A percentile compares a stretch with the other conserved stretches of the same genome.
These are phyloP conservation scores for Drosophila elegans DNA, from an alignment of 1,140 invertebrate genomes.

Conservation along the genomic window DNA sequence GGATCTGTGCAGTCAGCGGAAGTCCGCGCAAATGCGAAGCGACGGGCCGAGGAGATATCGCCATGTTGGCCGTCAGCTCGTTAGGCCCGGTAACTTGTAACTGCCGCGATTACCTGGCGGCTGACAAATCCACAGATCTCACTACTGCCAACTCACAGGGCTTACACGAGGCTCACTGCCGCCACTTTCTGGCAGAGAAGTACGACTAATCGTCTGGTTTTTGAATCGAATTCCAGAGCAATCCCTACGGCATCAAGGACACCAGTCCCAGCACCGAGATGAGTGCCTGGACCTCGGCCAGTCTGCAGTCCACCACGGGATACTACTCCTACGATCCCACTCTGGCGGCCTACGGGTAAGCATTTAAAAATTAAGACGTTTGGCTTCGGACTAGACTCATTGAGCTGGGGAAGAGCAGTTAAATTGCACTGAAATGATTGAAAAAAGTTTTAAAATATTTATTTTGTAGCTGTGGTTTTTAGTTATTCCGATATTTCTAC, in stretches of 20 bases:
- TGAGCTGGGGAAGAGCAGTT: not conserved
- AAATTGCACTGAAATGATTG: not conserved
- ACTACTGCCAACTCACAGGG: not conserved
- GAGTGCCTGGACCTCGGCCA: conserved; percentile 94
- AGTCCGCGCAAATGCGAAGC: conserved; percentile 53
- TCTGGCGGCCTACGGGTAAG: conserved; percentile 96
- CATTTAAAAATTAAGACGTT: conserved; percentile 57
- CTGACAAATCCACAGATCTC: conserved; percentile 10
- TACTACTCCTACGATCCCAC: conserved; percentile 97
- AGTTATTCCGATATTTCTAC: no score
- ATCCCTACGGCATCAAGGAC: conserved; percentile 95
- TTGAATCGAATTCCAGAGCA: conserved; percentile 89
- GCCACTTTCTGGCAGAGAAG: not conserved
- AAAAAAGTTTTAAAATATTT: no score
- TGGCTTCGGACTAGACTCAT: conserved; percentile 1
- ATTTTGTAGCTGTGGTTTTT: not conserved
- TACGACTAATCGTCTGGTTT: not conserved
- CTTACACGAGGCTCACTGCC: conserved; percentile 46
- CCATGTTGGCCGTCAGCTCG: conserved; percentile 30
- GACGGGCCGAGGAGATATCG: conserved; percentile 50
- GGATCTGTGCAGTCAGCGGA: conserved; percentile 46
- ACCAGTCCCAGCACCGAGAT: conserved; percentile 92
- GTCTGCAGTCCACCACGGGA: conserved; percentile 93
- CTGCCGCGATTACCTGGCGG: conserved; percentile 40
- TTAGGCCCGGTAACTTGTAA: conserved; percentile 30